phyloP scores from a whole-genome alignment of 2,797 vertebrate species.

The Zalophus californianus region DNA sequence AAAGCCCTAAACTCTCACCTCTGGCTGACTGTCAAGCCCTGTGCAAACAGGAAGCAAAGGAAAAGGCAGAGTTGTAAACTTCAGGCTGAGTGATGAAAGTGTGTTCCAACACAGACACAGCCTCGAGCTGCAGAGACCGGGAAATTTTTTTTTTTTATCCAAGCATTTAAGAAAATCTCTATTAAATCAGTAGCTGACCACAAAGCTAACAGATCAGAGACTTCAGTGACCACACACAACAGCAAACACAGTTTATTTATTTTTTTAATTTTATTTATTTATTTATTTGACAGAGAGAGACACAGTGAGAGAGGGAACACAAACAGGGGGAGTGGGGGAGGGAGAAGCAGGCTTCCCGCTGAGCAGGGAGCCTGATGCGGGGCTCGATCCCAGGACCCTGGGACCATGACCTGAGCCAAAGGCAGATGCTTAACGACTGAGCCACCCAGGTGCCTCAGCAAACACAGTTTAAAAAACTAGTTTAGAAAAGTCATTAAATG shows the following conservation, averaged over 20 bases:
- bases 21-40: neutral
- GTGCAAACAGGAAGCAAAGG: neutral
- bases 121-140: neutral
- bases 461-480: neutral
- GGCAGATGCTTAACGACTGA: too few relatives aligned
- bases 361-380: too few relatives aligned
- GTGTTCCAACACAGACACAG: neutral
- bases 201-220: neutral
- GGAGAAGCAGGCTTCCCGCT: too few relatives aligned
- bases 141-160: neutral
- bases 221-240: neutral
- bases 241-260: neutral
- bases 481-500: neutral
- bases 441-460: neutral
- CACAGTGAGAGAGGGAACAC: too few relatives aligned
- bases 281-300: too few relatives aligned
- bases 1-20: neutral
- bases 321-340: too few relatives aligned
- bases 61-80: conserved; percentile 7
- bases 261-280: too few relatives aligned
- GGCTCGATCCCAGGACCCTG: too few relatives aligned
- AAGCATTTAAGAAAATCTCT: conserved; percentile 43
- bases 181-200: neutral
- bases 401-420: too few relatives aligned
- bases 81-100: neutral